Conservation (phyloP, 2,888 invertebrate genomes). For the Caradrina clavipalpis region DNA sequence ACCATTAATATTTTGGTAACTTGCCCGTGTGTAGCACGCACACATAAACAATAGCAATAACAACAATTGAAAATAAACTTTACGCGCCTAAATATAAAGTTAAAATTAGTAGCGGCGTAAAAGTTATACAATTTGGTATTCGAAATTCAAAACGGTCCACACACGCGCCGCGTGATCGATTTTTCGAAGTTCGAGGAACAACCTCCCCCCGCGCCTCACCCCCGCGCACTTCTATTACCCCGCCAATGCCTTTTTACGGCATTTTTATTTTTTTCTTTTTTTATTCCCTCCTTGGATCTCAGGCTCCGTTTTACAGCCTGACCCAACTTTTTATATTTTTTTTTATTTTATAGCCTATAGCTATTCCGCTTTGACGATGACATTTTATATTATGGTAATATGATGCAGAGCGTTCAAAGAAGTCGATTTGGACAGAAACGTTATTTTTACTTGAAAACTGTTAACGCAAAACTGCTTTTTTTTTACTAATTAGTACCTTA, state of each 20-base stretch:
- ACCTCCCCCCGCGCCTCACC: slow-evolving; percentile 60
- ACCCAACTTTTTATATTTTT: slow-evolving; percentile 66
- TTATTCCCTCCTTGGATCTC: slow-evolving; percentile 74
- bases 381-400: slow-evolving; percentile 67
- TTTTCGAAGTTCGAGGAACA: slow-evolving; percentile 80
- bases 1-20: slow-evolving; percentile 82
- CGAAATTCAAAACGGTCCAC: slow-evolving; percentile 84
- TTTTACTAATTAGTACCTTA: not conserved
- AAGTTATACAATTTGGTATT: slow-evolving; percentile 73
- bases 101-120: slow-evolving; percentile 47
- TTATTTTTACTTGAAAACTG: slow-evolving; percentile 4
- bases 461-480: not conserved
- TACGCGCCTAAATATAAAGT: slow-evolving; percentile 12
- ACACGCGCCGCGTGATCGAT: slow-evolving; percentile 88
- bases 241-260: slow-evolving; percentile 77
- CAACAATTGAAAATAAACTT: slow-evolving; percentile 56
- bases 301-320: slow-evolving; percentile 75
- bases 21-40: slow-evolving; percentile 67
- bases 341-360: slow-evolving; percentile 67
- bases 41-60: slow-evolving; percentile 46
- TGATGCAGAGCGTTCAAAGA: slow-evolving; percentile 40
- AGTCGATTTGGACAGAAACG: slow-evolving; percentile 16
- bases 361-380: slow-evolving; percentile 61
- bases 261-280: slow-evolving; percentile 80
- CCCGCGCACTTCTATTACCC: slow-evolving; percentile 74